Conservation (phyloP, 1,140 invertebrate genomes). For the Heterodera carotae region DNA sequence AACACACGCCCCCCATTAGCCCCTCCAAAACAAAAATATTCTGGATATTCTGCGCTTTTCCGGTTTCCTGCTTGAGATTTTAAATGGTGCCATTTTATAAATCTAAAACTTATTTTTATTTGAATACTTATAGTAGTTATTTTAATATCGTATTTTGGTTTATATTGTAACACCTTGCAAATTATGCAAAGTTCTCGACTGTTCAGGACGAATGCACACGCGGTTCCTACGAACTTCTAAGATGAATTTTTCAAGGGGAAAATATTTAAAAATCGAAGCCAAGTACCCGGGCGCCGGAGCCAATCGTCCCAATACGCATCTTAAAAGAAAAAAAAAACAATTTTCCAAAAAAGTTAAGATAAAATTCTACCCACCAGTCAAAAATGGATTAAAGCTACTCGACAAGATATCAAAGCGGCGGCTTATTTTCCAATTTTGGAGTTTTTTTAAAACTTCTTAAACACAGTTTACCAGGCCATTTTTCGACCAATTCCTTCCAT, state of each 20-base stretch:
- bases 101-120: no score
- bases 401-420: no score
- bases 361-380: background rate
- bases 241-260: background rate
- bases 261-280: background rate
- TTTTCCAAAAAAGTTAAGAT: conserved; percentile 7
- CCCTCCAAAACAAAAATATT: no score
- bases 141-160: no score
- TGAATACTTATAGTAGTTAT: no score
- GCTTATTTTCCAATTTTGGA: no score
- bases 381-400: no score
- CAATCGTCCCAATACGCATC: conserved; percentile 98
- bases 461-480: conserved; percentile 75
- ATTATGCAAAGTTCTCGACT: conserved; percentile 70
- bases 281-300: conserved; percentile 77
- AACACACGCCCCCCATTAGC: no score
- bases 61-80: no score
- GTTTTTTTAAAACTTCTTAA: background rate
- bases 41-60: no score
- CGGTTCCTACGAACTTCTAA: conserved; percentile 80
- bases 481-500: conserved; percentile 82
- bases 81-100: no score
- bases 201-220: conserved; percentile 91
- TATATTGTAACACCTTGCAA: conserved; percentile 86
- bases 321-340: background rate